A percentile compares a stretch with the other conserved stretches of the same genome.
Evolutionary conservation across 2,113 vertebrate genomes (phyloP).

Genomic region (Genyomyrus donnyi): DNA sequence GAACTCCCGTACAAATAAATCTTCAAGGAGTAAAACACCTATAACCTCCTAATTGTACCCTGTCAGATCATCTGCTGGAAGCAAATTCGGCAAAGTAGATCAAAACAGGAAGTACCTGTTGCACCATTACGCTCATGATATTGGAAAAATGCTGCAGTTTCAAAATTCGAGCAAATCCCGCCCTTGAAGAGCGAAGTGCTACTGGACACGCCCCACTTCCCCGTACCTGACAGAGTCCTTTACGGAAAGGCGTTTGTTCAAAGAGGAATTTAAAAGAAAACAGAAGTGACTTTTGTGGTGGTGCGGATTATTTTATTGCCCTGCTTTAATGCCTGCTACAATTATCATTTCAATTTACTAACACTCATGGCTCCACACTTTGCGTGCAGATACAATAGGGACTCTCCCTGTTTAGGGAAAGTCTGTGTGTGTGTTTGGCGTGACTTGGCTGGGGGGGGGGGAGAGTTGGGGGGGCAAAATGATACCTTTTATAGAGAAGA

Average conservation of each 20-base stretch:
- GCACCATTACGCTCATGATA: too few relatives aligned
- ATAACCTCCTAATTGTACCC: background rate
- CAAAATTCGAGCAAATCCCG: background rate
- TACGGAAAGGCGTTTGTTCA: background rate
- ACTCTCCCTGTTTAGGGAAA: background rate
- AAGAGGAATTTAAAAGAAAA: slow-evolving; percentile 19
- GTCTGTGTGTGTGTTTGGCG: background rate
- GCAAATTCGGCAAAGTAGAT: background rate
- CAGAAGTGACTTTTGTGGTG: slow-evolving; percentile 17
- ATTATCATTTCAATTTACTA: slow-evolving; percentile 40
- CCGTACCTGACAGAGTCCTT: background rate
- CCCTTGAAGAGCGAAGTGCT: background rate
- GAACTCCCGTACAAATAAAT: background rate
- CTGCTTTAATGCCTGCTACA: slow-evolving; percentile 35
- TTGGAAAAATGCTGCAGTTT: background rate
- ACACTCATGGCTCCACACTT: slow-evolving; percentile 30
- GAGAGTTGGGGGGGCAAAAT: background rate
- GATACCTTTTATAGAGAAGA: background rate
- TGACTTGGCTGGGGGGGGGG: background rate
- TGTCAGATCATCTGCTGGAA: background rate
- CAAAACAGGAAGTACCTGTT: background rate
- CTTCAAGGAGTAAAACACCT: background rate
- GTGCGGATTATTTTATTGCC: slow-evolving; percentile 31
- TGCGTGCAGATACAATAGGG: background rate
- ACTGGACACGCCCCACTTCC: background rate